A percentile compares a stretch with the other conserved stretches of the same genome.
phyloP scores from a whole-genome alignment of 2,888 invertebrate genomes.

The Calameuta filiformis region DNA sequence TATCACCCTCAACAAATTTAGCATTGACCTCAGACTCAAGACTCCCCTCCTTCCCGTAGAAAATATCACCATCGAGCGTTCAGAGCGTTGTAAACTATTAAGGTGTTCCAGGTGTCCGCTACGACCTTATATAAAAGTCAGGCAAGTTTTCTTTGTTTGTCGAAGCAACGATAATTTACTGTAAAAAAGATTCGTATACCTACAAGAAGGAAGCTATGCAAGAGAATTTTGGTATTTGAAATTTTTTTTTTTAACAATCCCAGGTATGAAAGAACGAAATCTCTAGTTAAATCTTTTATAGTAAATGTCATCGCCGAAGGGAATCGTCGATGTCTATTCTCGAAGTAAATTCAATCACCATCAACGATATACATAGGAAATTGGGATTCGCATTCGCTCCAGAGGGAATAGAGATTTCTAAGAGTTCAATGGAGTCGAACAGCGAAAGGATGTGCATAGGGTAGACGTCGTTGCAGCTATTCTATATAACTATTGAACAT shows the following conservation, averaged over 20 bases:
- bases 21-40: neutral
- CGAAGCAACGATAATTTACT: neutral
- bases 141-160: slow-evolving; percentile 32
- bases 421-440: neutral
- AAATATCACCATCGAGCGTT: slow-evolving; percentile 34
- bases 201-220: neutral
- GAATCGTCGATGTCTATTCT: neutral
- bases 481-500: neutral
- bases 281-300: neutral
- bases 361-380: neutral
- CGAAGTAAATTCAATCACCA: neutral
- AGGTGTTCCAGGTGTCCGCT: slow-evolving; percentile 47
- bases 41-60: slow-evolving; percentile 6
- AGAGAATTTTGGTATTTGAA: neutral
- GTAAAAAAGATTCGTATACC: neutral
- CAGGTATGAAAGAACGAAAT: neutral
- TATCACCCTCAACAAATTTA: neutral
- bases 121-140: slow-evolving; percentile 37
- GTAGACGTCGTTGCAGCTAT: neutral
- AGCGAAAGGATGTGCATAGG: neutral
- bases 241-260: neutral
- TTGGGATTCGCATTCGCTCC: neutral
- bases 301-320: neutral
- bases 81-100: slow-evolving; percentile 44
- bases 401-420: neutral